phyloP scores from a whole-genome alignment of 2,888 invertebrate species.

The Melangyna quadrimaculata region DNA sequence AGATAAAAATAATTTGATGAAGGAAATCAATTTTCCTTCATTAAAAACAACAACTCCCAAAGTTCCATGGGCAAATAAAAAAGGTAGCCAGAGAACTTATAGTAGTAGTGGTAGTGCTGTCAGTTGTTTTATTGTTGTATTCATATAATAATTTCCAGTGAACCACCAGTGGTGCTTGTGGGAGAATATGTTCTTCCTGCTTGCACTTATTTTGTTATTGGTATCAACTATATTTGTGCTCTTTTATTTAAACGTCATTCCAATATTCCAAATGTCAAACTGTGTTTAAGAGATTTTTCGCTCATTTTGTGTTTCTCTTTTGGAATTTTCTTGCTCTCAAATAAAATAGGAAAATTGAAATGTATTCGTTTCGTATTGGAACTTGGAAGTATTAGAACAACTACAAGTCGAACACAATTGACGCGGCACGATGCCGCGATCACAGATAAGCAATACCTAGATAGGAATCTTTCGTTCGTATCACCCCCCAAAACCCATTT shows the following conservation, averaged over 20 bases:
- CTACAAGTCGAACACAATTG: neutral
- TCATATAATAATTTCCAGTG: neutral
- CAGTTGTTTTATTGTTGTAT: neutral
- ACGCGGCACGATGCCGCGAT: too few species aligned
- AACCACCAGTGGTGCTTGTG: neutral
- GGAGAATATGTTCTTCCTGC: neutral
- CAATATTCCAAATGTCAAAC: neutral
- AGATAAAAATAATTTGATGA: conserved; percentile 34
- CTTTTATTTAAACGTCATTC: neutral
- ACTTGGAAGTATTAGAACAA: neutral
- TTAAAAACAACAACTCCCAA: conserved; percentile 70
- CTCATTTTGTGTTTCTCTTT: neutral
- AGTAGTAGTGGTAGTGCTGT: neutral
- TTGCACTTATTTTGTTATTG: neutral
- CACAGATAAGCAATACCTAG: too few species aligned
- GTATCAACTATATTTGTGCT: neutral
- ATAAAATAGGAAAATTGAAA: neutral
- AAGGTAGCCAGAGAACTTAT: conserved; percentile 24
- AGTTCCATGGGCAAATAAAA: conserved; percentile 58
- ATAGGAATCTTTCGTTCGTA: too few species aligned
- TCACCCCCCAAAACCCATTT: too few species aligned
- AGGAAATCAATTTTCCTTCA: conserved; percentile 68
- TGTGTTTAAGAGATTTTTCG: neutral
- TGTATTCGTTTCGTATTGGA: neutral
- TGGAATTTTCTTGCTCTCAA: neutral